A percentile compares a stretch with the other conserved stretches of the same genome.
Conservation (phyloP, 2,888 invertebrate genomes). For the Nemurella pictetii region DNA sequence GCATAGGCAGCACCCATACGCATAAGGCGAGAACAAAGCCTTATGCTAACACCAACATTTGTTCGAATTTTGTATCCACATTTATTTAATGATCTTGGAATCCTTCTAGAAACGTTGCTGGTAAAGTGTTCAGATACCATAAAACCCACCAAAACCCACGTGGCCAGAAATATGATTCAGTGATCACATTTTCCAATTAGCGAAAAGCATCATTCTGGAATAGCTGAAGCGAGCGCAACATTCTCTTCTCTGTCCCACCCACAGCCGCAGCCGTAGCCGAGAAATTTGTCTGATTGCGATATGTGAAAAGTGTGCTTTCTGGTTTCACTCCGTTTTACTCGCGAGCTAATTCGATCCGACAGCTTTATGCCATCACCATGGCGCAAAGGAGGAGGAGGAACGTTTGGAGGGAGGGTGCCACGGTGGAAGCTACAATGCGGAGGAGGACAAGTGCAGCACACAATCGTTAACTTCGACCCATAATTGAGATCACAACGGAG, state of each 20-base stretch:
- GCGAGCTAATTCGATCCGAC: not conserved
- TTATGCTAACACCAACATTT: too few relatives aligned
- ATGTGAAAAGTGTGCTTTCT: not conserved
- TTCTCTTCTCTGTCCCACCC: not conserved
- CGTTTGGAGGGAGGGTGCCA: not conserved
- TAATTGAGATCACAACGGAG: not conserved
- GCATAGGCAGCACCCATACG: too few relatives aligned
- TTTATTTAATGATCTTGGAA: too few relatives aligned
- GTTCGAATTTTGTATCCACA: too few relatives aligned
- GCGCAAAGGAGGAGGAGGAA: not conserved
- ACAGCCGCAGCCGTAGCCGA: too few relatives aligned
- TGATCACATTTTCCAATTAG: not conserved
- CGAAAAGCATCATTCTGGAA: not conserved
- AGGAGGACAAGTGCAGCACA: not conserved
- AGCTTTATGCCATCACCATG: not conserved
- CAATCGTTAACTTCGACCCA: not conserved
- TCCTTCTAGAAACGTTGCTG: too few relatives aligned
- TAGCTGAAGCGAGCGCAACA: not conserved
- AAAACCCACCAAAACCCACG: not conserved
- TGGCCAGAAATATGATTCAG: not conserved
- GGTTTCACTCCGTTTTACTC: constrained; percentile 6
- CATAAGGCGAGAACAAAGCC: too few relatives aligned
- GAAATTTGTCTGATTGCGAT: not conserved
- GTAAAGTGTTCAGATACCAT: too few relatives aligned
- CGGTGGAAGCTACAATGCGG: not conserved